Percentiles rank a stretch among this genome's conserved stretches.
phyloP scores from a whole-genome alignment of 2,113 vertebrate species.

The Blennius ocellaris region DNA sequence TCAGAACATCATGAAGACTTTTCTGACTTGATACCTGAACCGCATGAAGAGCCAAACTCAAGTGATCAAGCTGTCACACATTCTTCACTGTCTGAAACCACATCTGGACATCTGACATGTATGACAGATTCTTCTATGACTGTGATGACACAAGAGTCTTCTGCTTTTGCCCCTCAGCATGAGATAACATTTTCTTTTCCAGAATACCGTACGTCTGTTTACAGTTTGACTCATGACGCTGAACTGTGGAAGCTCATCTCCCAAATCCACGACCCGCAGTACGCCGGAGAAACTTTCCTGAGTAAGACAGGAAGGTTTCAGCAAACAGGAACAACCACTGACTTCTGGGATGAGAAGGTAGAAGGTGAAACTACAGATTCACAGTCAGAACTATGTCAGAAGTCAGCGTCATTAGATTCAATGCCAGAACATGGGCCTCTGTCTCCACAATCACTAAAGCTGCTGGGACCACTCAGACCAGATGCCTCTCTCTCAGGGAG shows the following conservation, averaged over 20 bases:
- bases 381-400: background rate
- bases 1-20: background rate
- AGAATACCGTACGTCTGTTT: conserved; percentile 9
- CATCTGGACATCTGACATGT: conserved; percentile 1
- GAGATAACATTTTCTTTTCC: background rate
- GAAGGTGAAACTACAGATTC: no score
- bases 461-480: conserved; percentile 5
- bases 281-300: conserved; percentile 60
- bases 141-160: no score
- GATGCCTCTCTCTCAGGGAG: conserved; percentile 42
- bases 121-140: no score
- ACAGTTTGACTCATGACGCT: conserved; percentile 44
- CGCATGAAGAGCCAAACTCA: background rate
- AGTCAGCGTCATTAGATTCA: conserved; percentile 51
- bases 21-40: background rate
- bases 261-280: conserved; percentile 76
- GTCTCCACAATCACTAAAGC: conserved; percentile 31
- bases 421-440: conserved; percentile 34
- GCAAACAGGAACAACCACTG: background rate
- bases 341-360: no score
- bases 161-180: no score
- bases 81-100: background rate
- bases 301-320: conserved; percentile 37
- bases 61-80: background rate
- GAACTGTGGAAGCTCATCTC: conserved; percentile 67